Percentiles rank a stretch among this genome's conserved stretches.
Conservation (phyloP, 2,888 invertebrate species). For the Autographa gamma region DNA sequence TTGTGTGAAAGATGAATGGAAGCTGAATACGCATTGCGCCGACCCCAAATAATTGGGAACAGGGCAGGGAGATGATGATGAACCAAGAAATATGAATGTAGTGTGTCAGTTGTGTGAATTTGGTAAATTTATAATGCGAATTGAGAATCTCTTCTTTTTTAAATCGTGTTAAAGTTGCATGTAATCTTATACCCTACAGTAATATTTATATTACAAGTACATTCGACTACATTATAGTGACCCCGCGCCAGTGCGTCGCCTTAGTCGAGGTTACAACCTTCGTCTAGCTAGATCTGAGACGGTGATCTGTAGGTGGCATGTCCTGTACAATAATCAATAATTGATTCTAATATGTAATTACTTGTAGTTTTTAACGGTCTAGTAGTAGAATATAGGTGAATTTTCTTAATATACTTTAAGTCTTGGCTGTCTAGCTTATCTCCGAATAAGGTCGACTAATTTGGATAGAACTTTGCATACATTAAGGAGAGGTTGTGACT, state of each 20-base stretch:
- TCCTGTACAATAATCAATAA: not conserved
- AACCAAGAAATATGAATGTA: too few species aligned
- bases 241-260: slow-evolving; percentile 5
- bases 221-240: not conserved
- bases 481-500: too few species aligned
- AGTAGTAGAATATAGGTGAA: not conserved
- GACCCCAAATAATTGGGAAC: too few species aligned
- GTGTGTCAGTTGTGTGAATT: too few species aligned
- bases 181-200: not conserved
- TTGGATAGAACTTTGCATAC: too few species aligned
- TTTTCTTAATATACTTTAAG: not conserved
- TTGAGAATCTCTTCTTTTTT: not conserved
- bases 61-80: too few species aligned
- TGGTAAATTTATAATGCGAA: too few species aligned
- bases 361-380: not conserved
- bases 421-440: too few species aligned
- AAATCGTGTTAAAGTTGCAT: not conserved
- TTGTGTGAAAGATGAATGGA: too few species aligned
- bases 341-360: not conserved
- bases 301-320: not conserved
- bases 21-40: too few species aligned
- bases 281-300: not conserved
- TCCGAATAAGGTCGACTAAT: too few species aligned
- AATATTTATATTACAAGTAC: not conserved
- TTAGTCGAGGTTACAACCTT: slow-evolving; percentile 11